These are phyloP conservation scores for Avahi laniger DNA, from an alignment of 2,797 vertebrate species.

Conservation along the genomic window DNA sequence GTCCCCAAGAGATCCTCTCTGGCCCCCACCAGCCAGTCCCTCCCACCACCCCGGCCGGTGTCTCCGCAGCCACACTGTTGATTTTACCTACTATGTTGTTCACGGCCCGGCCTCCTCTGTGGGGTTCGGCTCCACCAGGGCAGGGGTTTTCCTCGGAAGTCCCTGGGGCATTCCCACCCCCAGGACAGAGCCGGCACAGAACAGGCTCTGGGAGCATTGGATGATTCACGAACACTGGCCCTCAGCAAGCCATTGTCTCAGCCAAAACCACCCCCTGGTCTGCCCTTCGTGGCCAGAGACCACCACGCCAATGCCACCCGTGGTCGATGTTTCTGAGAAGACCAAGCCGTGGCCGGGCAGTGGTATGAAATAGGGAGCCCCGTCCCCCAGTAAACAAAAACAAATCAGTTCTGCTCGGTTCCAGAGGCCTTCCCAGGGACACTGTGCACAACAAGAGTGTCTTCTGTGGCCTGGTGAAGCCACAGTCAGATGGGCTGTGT, in stretches of 20 bases:
- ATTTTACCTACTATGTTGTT: rapidly evolving
- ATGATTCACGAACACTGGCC: rapidly evolving
- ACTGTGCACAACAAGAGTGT: rapidly evolving
- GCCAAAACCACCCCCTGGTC: not conserved
- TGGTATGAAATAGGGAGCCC: rapidly evolving
- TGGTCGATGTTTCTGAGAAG: not conserved
- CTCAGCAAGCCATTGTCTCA: rapidly evolving
- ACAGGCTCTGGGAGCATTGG: rapidly evolving
- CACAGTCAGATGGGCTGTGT: not conserved
- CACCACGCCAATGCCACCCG: rapidly evolving
- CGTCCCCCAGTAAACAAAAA: not conserved
- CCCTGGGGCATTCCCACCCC: not conserved
- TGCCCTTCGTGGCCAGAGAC: not conserved
- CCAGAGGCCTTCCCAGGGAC: not conserved
- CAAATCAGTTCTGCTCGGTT: rapidly evolving
- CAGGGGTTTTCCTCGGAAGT: not conserved
- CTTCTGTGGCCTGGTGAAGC: too few relatives aligned
- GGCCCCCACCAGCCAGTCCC: rapidly evolving
- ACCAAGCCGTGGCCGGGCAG: rapidly evolving
- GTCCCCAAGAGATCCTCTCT: not conserved
- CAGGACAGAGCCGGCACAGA: not conserved
- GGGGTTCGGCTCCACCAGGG: not conserved
- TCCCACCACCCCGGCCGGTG: rapidly evolving
- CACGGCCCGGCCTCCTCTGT: not conserved
- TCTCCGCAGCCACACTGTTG: too few relatives aligned